These are phyloP conservation scores for Desmophyllum pertusum DNA, from an alignment of 92 coral and sea anemone genomes.

Conservation along the genomic window DNA sequence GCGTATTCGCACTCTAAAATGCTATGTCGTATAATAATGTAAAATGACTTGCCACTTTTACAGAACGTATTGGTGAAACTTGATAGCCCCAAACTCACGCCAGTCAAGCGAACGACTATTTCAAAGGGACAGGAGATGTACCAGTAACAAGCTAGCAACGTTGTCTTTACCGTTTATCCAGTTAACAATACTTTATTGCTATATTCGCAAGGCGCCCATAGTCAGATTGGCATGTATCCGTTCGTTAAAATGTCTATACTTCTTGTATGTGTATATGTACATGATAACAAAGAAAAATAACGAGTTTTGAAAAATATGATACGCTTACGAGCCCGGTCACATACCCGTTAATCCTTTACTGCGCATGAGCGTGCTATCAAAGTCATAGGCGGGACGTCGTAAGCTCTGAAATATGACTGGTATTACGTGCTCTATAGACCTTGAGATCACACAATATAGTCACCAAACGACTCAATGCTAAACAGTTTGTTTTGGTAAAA, in stretches of 20 bases:
- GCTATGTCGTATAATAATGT: too few relatives aligned
- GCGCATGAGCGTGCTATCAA: constrained; percentile 27
- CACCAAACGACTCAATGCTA: background rate
- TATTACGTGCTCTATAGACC: background rate
- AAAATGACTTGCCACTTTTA: background rate
- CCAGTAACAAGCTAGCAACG: background rate
- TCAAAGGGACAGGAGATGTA: background rate
- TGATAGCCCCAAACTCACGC: background rate
- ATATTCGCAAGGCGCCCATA: background rate
- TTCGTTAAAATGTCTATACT: background rate
- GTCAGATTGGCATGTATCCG: background rate
- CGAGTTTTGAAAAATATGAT: background rate
- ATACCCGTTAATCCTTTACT: background rate
- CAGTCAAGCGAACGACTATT: background rate
- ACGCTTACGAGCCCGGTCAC: background rate
- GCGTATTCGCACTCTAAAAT: too few relatives aligned
- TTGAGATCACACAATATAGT: constrained; percentile 15
- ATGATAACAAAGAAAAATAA: too few relatives aligned
- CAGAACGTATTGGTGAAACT: background rate
- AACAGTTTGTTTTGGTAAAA: constrained; percentile 12
- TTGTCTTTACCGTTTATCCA: background rate
- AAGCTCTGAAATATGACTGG: constrained; percentile 13
- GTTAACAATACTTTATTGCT: background rate
- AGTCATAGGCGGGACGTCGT: constrained; percentile 2
- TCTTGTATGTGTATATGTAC: background rate